A percentile compares a stretch with the other conserved stretches of the same genome.
These are phyloP conservation scores for Galbula dea DNA, from an alignment of 2,113 vertebrate species.

Conservation along the genomic window DNA sequence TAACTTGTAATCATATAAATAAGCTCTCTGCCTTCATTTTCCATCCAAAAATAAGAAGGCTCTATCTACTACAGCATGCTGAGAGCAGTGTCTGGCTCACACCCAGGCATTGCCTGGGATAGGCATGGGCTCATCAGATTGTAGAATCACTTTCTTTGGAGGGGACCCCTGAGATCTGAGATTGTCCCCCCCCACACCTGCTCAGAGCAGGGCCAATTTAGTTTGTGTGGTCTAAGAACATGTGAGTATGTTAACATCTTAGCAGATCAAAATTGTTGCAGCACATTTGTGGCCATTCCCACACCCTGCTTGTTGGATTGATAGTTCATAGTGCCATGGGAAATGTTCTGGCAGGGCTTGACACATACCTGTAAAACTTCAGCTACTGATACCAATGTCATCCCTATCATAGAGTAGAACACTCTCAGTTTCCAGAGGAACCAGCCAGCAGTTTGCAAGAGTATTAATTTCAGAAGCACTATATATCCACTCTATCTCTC, in stretches of 20 bases:
- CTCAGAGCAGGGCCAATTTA: background rate
- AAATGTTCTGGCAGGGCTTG: background rate
- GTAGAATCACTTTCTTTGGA: background rate
- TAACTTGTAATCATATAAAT: background rate
- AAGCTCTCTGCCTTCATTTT: background rate
- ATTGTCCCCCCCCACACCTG: rapidly evolving
- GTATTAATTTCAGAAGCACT: background rate
- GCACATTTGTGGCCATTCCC: background rate
- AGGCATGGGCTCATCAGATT: background rate
- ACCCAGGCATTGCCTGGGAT: background rate
- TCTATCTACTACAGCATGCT: rapidly evolving
- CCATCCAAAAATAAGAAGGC: background rate
- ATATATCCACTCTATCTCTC: background rate
- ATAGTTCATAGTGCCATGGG: background rate
- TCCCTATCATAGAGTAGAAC: background rate
- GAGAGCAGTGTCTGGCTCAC: background rate
- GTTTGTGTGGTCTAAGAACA: background rate
- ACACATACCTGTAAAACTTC: background rate
- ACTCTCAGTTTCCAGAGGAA: background rate
- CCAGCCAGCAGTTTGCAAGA: background rate
- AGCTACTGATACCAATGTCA: background rate
- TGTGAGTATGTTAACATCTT: background rate
- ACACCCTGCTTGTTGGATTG: background rate
- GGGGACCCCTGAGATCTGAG: background rate
- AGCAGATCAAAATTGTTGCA: background rate